Evolutionary conservation across 2,113 vertebrate species (phyloP), one percentile per base, ranked within the genome.

Genomic region (Oplegnathus fasciatus): DNA sequence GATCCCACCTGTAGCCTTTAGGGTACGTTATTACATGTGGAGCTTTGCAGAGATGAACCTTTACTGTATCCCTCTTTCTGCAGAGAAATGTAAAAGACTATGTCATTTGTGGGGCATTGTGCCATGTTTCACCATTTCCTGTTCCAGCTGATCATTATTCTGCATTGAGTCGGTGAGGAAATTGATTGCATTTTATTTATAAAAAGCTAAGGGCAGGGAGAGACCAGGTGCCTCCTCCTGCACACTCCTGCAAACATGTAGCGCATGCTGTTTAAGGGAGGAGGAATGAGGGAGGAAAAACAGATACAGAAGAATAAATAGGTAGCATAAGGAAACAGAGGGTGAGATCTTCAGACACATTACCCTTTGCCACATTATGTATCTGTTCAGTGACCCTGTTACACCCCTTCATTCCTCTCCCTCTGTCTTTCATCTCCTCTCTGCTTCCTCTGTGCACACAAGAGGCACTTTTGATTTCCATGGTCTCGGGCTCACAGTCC

Each of bases 381-480:
- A 40, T 88, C 44, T 84, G 50, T 20, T 80, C 30, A n/a, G 20
- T 78, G 70, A 61, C 67, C 73, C 58, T 52, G 30, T 71, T 75
- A 37, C 32, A 44, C 13, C 67, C 42, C 34, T 55, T 73, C 65
- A 40, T 70, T 79, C 75, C 28, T 26, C 73, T 64, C 78, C 71
- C n/a, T 68, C 57, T 50, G 24, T 69, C 66, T 75, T 84, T 79
- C 54, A 32, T 86, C 77, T 85, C 50, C 50, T 79, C 60, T 77
- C 26, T 71, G 52, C 84, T 85, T 69, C 85, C 44, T 74, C 67
- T 57, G 50, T 13, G n/a, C 58, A 55, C 86, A 80, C 74, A 77
- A 32, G 84, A 78, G 75, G 18, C 34, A 1, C 84, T 55, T 85
- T 78, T 74, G 69, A 86, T 86, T 84, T 86, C 66, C 67, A 65